Evolutionary conservation across 2,113 vertebrate genomes (phyloP).

Genomic region (Megalops atlanticus): DNA sequence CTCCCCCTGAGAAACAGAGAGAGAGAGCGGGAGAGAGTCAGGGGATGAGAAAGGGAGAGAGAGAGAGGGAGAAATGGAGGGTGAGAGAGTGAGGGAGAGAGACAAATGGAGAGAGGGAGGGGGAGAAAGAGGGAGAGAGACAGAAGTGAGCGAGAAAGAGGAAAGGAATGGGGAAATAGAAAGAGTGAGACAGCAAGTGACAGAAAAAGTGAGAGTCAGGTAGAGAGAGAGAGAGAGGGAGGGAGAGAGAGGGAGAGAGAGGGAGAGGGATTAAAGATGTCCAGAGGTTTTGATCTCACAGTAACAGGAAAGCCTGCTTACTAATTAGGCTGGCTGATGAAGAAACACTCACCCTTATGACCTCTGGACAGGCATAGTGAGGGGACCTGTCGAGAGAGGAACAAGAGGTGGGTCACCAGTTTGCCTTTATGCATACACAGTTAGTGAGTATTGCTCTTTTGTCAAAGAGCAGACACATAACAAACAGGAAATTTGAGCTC

Average conservation of each 20-base stretch:
- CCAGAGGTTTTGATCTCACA: not conserved
- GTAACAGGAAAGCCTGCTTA: not conserved
- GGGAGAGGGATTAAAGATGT: constrained; percentile 16
- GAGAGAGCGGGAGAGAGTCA: constrained; percentile 5
- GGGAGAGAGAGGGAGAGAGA: constrained; percentile 24
- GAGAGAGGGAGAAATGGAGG: constrained; percentile 1
- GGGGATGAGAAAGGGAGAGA: not conserved
- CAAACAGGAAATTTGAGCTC: no score
- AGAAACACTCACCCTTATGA: constrained; percentile 89
- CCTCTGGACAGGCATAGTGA: constrained; percentile 98
- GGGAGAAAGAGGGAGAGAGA: not conserved
- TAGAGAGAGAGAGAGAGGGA: constrained; percentile 14
- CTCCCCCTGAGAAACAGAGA: constrained; percentile 80
- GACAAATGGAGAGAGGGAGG: not conserved
- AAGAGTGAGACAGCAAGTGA: constrained; percentile 6
- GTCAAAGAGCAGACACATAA: not conserved
- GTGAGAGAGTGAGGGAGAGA: not conserved
- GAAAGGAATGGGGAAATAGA: not conserved
- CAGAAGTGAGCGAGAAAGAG: not conserved
- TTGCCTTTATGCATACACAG: not conserved
- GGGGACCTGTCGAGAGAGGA: constrained; percentile 81
- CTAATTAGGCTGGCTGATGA: not conserved
- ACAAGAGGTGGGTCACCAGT: not conserved
- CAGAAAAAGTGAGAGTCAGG: not conserved
- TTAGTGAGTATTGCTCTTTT: not conserved